Evolutionary conservation across 1,140 invertebrate species (phyloP), one percentile per base, ranked within the genome.

Genomic region (Apis dorsata): DNA sequence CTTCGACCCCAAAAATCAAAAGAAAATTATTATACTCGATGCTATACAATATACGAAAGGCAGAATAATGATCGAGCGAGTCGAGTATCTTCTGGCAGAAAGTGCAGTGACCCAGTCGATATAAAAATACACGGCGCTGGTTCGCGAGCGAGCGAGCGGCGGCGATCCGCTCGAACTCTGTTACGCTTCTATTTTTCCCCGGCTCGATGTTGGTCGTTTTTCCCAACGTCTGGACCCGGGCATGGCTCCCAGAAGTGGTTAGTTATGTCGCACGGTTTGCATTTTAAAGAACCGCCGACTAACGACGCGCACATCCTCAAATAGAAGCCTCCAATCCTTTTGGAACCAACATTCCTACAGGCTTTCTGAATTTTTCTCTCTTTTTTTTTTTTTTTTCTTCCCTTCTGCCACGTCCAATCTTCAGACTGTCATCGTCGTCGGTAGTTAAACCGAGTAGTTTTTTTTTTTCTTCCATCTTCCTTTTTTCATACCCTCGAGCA

Each of bases 231-330:
- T 51, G 34, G 24, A 28, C 34, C 44, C 68, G n/a, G 21, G 34
- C 57, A 49, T 51, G 19, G 53, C 28, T 49, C 77, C 75, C 85
- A 87, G 88, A 85, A 89, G 89, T 90, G 89, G 88, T 90, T 91
- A 90, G 90, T 92, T 91, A 89, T 89, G 87, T 89, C 88, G 83
- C 68, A 78, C 84, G 87, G 86, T 91, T 91, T 91, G 90, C 90
- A 91, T 91, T 91, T 89, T 91, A 60, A n/a, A 90, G 86, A 81
- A 90, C 81, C 70, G 78, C 71, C 80, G 90, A 70, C 87, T 91
- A 90, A 91, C 86, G 88, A 91, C 84, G 85, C 89, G 83, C 86
- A 85, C 78, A 79, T 88, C 74, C 80, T 84, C 69, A 62, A 91
- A 88, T 87, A 85, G 85, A 81, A 81, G 62, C 51, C 77, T 34